These are phyloP conservation scores for Periophthalmodon schlosseri DNA, from an alignment of 2,113 vertebrate genomes.

Conservation along the genomic window DNA sequence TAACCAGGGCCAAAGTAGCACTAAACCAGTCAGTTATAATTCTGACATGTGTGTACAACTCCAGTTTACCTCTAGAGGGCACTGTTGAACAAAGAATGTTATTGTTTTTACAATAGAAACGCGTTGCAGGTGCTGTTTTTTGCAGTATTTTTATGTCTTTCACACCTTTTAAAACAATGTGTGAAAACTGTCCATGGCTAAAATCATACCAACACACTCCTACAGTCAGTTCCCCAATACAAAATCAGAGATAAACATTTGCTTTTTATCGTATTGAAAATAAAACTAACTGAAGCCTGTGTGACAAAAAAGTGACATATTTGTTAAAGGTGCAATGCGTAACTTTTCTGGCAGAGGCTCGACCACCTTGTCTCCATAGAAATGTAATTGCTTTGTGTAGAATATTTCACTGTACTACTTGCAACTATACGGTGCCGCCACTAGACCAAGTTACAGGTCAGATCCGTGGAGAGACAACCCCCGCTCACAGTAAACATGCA, in stretches of 20 bases:
- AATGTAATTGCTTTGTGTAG: too few species aligned
- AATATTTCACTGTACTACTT: too few species aligned
- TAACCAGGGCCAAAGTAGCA: neutral
- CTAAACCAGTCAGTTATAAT: neutral
- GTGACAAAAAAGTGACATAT: neutral
- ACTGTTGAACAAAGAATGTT: constrained; percentile 5
- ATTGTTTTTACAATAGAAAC: neutral
- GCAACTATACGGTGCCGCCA: too few species aligned
- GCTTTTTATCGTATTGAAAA: neutral
- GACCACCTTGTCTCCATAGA: too few species aligned
- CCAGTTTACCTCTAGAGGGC: constrained; percentile 27
- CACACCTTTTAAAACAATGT: neutral
- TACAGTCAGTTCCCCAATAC: neutral
- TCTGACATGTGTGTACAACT: neutral
- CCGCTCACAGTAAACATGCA: too few species aligned
- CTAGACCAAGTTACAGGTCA: too few species aligned
- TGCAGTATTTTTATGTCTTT: neutral
- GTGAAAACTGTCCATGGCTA: neutral
- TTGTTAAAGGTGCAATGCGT: too few species aligned
- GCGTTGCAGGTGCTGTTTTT: neutral
- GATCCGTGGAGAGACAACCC: too few species aligned
- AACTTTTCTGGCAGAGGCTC: too few species aligned
- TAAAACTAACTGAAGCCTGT: neutral
- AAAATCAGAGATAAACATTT: neutral
- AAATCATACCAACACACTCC: neutral